phyloP scores from a whole-genome alignment of 1,140 invertebrate species.

The Phthorimaea operculella region DNA sequence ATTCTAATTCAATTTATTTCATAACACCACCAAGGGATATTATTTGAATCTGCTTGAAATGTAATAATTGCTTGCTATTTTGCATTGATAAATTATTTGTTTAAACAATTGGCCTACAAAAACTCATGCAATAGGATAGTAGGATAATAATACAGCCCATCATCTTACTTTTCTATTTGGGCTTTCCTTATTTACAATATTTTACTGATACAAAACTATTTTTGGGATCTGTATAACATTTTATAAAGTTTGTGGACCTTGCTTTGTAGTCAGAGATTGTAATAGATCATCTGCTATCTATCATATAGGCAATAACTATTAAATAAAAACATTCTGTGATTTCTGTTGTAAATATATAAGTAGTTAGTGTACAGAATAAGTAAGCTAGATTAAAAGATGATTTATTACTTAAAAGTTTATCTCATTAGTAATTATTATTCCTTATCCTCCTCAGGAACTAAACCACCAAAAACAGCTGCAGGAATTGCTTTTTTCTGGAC shows the following conservation, averaged over 20 bases:
- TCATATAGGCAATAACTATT: neutral
- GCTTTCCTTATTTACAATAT: too few species aligned
- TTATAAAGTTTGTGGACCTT: too few species aligned
- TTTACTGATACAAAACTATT: too few species aligned
- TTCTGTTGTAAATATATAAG: slow-evolving; percentile 45
- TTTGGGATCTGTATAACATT: too few species aligned
- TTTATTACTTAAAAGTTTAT: slow-evolving; percentile 32
- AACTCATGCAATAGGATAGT: too few species aligned
- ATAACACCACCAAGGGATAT: slow-evolving; percentile 79
- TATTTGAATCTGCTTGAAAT: slow-evolving; percentile 65
- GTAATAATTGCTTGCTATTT: too few species aligned
- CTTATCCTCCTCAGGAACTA: slow-evolving; percentile 56
- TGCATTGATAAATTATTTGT: too few species aligned
- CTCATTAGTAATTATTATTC: slow-evolving; percentile 2
- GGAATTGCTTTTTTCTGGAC: slow-evolving; percentile 86
- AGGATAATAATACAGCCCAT: too few species aligned
- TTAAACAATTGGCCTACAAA: too few species aligned
- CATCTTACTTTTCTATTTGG: too few species aligned
- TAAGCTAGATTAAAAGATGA: slow-evolving; percentile 39
- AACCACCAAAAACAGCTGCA: slow-evolving; percentile 86
- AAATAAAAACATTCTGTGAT: slow-evolving; percentile 32
- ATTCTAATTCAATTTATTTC: slow-evolving; percentile 84
- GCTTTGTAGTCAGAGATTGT: neutral
- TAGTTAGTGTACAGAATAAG: slow-evolving; percentile 30
- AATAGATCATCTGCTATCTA: neutral